Conservation (phyloP, 2,888 invertebrate species). For the Tiphia femorata region DNA sequence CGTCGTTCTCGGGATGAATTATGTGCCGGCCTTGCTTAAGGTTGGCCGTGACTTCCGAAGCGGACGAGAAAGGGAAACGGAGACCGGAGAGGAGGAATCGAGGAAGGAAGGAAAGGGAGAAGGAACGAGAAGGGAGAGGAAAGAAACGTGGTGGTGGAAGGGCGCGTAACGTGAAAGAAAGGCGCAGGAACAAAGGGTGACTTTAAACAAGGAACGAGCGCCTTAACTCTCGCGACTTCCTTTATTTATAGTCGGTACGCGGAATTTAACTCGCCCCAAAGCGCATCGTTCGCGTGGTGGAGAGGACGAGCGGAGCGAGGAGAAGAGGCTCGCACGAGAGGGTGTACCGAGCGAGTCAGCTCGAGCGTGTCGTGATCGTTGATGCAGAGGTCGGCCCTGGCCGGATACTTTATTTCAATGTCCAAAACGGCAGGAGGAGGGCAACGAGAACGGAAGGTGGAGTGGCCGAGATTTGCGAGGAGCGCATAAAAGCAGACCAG, state of each 20-base stretch:
- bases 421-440: background rate
- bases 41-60: slow-evolving; percentile 12
- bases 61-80: background rate
- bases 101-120: background rate
- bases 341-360: slow-evolving; percentile 16
- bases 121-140: background rate
- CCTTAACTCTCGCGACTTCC: slow-evolving; percentile 32
- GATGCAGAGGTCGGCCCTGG: slow-evolving; percentile 31
- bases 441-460: background rate
- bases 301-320: no score
- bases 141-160: background rate
- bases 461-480: background rate
- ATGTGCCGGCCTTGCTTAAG: background rate
- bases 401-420: slow-evolving; percentile 37
- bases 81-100: background rate
- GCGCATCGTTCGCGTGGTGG: slow-evolving; percentile 18
- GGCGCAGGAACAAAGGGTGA: slow-evolving; percentile 13
- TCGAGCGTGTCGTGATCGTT: slow-evolving; percentile 37
- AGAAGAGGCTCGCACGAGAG: no score
- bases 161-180: background rate
- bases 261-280: slow-evolving; percentile 34
- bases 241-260: slow-evolving; percentile 33
- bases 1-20: slow-evolving; percentile 12
- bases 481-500: no score
- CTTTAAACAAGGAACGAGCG: slow-evolving; percentile 6